Base-by-base conservation (phyloP, 2,797 vertebrate genomes). In the Gadopsis bispinosus region DNA sequence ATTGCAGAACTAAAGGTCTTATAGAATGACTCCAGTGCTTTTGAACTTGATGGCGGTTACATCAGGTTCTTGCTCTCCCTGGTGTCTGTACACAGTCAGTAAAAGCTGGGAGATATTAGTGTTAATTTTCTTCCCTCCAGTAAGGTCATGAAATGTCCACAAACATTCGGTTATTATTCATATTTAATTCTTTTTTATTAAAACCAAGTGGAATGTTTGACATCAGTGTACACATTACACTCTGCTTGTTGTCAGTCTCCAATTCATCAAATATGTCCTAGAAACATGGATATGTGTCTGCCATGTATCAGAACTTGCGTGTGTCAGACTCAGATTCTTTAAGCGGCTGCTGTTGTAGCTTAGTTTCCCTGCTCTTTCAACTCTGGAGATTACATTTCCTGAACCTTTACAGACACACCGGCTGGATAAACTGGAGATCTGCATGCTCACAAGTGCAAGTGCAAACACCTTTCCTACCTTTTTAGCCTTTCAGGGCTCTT, bases 351-450 rank as follows among this genome's bases (percentile, higher is more conserved):
- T 79, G 53, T 56, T 12, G 11, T n/a, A 39, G 50, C n/a, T 84
- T 19, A 70, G 58, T 47, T 73, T 74, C 73, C 51, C 55, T 33
- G 51, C 22, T 54, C 55, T 51, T 22, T 29, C 45, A 53, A 26
- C 71, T 71, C 69, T 79, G 69, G 65, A 81, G 75, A 75, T 79
- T 58, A 47, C 65, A 64, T 33, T 35, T 0, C 4, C 56, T 59
- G 7, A 64, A 59, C 19, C 77, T 48, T 66, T 56, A 68, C 1
- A 78, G 41, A 66, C 65, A 56, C 55, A 48, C 55, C 51, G 3
- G 26, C 69, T 64, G 4, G 63, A 35, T 26, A 47, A 64, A 60
- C 16, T 62, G 48, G 33, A 58, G n/a, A 51, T 54, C 22, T 63
- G 8, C 20, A 11, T 5, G 14, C 64, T 55, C 45, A 47, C 11